A percentile compares a stretch with the other conserved stretches of the same genome.
These are phyloP conservation scores for Drepana falcataria DNA, from an alignment of 2,888 invertebrate genomes.

Conservation along the genomic window DNA sequence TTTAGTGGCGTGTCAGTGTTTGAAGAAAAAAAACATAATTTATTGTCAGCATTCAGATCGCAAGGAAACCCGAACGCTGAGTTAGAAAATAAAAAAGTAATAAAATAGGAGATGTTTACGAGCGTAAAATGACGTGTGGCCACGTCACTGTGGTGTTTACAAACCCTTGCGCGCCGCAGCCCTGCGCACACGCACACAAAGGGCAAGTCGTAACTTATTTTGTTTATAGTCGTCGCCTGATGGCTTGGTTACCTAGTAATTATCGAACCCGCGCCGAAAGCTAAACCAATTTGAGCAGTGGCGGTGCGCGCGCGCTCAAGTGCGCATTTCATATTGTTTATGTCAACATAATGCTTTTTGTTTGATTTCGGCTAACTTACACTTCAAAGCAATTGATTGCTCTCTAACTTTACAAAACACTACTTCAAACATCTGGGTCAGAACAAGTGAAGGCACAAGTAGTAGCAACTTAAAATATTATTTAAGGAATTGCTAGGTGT, in stretches of 20 bases:
- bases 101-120: slow-evolving; percentile 75
- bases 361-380: slow-evolving; percentile 35
- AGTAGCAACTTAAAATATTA: neutral
- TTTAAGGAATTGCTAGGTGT: no score
- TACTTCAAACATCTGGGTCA: slow-evolving; percentile 1
- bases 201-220: slow-evolving; percentile 66
- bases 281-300: slow-evolving; percentile 57
- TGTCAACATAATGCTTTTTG: slow-evolving; percentile 61
- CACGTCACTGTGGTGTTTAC: slow-evolving; percentile 59
- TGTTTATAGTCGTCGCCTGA: slow-evolving; percentile 64
- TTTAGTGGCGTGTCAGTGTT: slow-evolving; percentile 78
- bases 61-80: slow-evolving; percentile 71
- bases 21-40: slow-evolving; percentile 73
- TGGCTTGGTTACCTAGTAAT: slow-evolving; percentile 64
- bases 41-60: slow-evolving; percentile 75
- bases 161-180: slow-evolving; percentile 46
- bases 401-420: slow-evolving; percentile 31
- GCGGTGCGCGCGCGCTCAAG: slow-evolving; percentile 49
- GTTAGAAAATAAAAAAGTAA: slow-evolving; percentile 77
- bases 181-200: slow-evolving; percentile 41
- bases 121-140: slow-evolving; percentile 74
- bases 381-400: slow-evolving; percentile 45
- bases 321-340: slow-evolving; percentile 65
- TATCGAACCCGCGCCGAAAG: slow-evolving; percentile 69
- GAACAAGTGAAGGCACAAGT: neutral